Conservation (phyloP, 2,888 invertebrate species). For the Xestoiulus laeticollis region DNA sequence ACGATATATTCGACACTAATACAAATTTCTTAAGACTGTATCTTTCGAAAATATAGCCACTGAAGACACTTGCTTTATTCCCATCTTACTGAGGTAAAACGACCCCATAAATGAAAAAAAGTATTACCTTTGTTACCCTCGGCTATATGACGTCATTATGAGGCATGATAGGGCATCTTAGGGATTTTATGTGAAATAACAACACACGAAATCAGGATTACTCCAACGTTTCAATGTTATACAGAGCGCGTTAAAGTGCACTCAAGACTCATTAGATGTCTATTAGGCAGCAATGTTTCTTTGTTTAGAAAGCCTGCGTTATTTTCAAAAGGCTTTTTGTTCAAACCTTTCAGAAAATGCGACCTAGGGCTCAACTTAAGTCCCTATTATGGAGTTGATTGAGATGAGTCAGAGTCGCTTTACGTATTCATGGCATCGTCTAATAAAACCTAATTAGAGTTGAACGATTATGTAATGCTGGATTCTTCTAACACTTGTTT, state of each 20-base stretch:
- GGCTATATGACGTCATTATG: background rate
- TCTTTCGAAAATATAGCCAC: background rate
- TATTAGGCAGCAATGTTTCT: background rate
- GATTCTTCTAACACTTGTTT: too few species aligned
- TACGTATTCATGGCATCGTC: background rate
- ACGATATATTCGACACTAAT: too few species aligned
- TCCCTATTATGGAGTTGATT: background rate
- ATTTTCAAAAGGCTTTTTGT: background rate
- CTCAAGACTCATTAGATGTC: background rate
- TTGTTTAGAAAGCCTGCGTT: background rate
- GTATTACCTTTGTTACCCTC: background rate
- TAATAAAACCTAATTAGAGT: too few species aligned
- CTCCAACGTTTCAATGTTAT: background rate
- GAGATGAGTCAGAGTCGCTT: background rate
- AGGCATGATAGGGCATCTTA: background rate
- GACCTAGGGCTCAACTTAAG: background rate
- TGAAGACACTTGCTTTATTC: background rate
- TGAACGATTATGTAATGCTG: too few species aligned
- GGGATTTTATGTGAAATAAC: background rate
- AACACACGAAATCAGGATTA: background rate
- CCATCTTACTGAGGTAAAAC: background rate
- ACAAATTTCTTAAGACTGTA: too few species aligned
- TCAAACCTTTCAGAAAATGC: background rate
- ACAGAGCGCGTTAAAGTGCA: background rate
- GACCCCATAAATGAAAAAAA: background rate